Percentiles rank a stretch among this genome's conserved stretches.
phyloP scores from a whole-genome alignment of 2,888 invertebrate genomes.

The Gerris lacustris region DNA sequence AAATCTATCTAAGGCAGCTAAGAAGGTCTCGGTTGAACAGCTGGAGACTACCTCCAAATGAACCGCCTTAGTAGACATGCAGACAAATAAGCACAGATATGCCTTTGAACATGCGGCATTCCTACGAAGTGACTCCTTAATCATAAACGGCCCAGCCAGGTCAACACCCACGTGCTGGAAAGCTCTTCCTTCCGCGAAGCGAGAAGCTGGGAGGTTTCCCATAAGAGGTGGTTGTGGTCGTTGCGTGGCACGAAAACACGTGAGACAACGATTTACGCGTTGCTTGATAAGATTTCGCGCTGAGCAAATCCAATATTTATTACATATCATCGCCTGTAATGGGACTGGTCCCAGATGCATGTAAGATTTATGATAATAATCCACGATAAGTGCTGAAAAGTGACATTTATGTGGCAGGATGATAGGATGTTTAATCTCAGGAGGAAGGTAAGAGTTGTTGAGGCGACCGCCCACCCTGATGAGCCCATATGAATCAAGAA shows the following conservation, averaged over 20 bases:
- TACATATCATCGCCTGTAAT: background rate
- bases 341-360: slow-evolving; percentile 15
- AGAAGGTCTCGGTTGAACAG: slow-evolving; percentile 32
- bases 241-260: slow-evolving; percentile 16
- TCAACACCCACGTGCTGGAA: slow-evolving; percentile 33
- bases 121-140: slow-evolving; percentile 25
- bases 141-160: slow-evolving; percentile 30
- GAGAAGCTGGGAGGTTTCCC: slow-evolving; percentile 20
- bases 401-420: slow-evolving; percentile 12
- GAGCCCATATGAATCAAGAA: slow-evolving; percentile 13
- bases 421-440: slow-evolving; percentile 16
- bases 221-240: slow-evolving; percentile 17
- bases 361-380: slow-evolving; percentile 16
- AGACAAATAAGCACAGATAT: slow-evolving; percentile 32
- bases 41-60: slow-evolving; percentile 34
- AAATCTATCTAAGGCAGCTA: slow-evolving; percentile 33
- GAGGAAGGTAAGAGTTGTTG: slow-evolving; percentile 3
- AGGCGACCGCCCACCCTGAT: slow-evolving; percentile 22
- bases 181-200: slow-evolving; percentile 14
- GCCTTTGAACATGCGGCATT: slow-evolving; percentile 24
- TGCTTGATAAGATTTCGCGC: slow-evolving; percentile 8
- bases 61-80: slow-evolving; percentile 31
- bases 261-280: slow-evolving; percentile 15
- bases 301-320: slow-evolving; percentile 18
- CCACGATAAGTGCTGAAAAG: slow-evolving; percentile 18